phyloP scores from a whole-genome alignment of 2,113 vertebrate genomes.

The Psilopogon haemacephalus region DNA sequence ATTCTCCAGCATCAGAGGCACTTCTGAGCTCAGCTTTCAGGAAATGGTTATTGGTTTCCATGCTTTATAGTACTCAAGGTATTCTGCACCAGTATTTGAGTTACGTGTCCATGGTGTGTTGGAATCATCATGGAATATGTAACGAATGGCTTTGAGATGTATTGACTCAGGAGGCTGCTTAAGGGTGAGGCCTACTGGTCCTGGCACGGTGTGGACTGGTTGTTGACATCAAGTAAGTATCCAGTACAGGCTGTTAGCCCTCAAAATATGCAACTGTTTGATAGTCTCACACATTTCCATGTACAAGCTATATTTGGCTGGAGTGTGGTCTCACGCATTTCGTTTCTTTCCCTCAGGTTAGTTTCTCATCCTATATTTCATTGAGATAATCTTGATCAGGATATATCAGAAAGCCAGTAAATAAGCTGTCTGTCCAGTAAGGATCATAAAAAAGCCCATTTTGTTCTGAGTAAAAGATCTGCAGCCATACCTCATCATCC shows the following conservation, averaged over 20 bases:
- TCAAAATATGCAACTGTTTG: neutral
- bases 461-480: slow-evolving; percentile 97
- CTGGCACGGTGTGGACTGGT: neutral
- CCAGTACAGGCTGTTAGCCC: neutral
- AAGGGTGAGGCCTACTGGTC: neutral
- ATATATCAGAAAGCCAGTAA: slow-evolving; percentile 95
- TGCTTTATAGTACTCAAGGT: neutral
- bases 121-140: neutral
- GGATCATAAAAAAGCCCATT: slow-evolving; percentile 96
- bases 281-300: neutral
- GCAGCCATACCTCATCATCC: slow-evolving; percentile 93
- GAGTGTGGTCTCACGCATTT: neutral
- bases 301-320: neutral
- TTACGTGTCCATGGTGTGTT: neutral
- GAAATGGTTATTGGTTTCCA: neutral
- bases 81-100: neutral
- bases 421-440: slow-evolving; percentile 97
- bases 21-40: neutral
- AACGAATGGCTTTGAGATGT: neutral
- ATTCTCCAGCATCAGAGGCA: neutral
- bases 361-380: slow-evolving; percentile 69
- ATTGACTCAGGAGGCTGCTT: neutral
- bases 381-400: slow-evolving; percentile 84
- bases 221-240: neutral
- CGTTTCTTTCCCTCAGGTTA: neutral